Percentiles rank a stretch among this genome's conserved stretches.
These are phyloP conservation scores for Athrips mouffetella DNA, from an alignment of 2,888 invertebrate species.

Conservation along the genomic window DNA sequence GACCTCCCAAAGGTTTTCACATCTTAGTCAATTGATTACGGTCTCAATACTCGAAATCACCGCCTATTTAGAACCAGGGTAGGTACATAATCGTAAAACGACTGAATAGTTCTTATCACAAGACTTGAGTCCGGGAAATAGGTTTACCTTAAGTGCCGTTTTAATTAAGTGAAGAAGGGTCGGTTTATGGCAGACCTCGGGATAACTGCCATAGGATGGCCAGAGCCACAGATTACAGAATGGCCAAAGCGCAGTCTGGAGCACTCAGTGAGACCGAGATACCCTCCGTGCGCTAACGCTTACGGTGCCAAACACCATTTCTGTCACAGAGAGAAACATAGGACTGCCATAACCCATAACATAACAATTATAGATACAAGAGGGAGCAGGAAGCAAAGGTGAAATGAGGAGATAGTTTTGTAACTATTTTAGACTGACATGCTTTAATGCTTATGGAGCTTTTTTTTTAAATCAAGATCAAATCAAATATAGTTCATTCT, in stretches of 20 bases:
- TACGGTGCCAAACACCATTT: conserved; percentile 17
- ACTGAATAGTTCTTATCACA: conserved; percentile 36
- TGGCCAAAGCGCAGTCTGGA: no score
- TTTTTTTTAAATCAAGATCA: no score
- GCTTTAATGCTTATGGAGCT: no score
- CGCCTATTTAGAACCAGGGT: conserved; percentile 18
- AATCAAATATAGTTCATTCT: no score
- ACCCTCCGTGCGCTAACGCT: not conserved
- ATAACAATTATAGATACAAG: conserved; percentile 12
- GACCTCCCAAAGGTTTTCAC: not conserved
- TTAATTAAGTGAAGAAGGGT: conserved; percentile 53
- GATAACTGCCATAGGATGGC: conserved; percentile 23
- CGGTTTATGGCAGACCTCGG: conserved; percentile 34
- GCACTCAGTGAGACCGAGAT: conserved; percentile 6
- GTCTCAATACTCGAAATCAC: conserved; percentile 21
- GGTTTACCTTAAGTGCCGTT: conserved; percentile 51
- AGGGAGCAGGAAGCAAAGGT: conserved; percentile 13
- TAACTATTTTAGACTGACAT: no score
- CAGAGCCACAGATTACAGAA: not conserved
- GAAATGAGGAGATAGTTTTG: conserved; percentile 6
- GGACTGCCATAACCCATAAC: no score
- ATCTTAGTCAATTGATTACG: conserved; percentile 18
- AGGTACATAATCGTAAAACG: conserved; percentile 34
- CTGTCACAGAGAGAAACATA: conserved; percentile 9
- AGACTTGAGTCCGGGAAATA: conserved; percentile 36